These are phyloP conservation scores for Zoroaster sp. DNA, from an alignment of 53 echinoderm and acorn worm species.

Conservation along the genomic window DNA sequence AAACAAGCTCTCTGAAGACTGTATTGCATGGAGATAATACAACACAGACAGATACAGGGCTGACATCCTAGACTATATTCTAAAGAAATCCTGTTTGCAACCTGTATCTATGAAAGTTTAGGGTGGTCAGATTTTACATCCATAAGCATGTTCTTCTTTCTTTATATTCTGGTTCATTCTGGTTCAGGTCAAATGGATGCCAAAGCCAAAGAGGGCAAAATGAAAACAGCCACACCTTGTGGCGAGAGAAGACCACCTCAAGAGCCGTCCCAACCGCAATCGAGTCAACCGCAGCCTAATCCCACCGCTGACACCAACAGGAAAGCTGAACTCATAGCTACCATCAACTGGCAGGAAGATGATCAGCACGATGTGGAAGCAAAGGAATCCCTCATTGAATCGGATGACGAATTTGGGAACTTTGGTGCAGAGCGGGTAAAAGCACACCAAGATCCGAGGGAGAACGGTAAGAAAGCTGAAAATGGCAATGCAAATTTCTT, in stretches of 20 bases:
- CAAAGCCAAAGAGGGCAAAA: conserved; percentile 68
- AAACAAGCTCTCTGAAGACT: conserved; percentile 76
- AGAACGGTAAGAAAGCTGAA: not conserved
- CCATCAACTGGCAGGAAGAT: conserved; percentile 65
- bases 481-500: conserved; percentile 11
- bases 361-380: not conserved
- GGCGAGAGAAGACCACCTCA: not conserved
- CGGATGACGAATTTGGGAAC: conserved; percentile 79
- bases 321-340: conserved; percentile 58
- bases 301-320: conserved; percentile 19
- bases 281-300: conserved; percentile 31
- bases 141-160: not conserved
- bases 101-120: no score
- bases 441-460: not conserved
- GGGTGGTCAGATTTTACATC: not conserved
- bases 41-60: conserved; percentile 81
- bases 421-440: conserved; percentile 68
- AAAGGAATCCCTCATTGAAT: conserved; percentile 58
- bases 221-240: conserved; percentile 33
- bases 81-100: not conserved
- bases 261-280: not conserved
- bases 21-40: conserved; percentile 65
- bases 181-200: conserved; percentile 77
- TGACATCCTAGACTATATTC: not conserved
- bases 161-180: not conserved